Percentiles rank a stretch among this genome's conserved stretches.
Conservation (phyloP, 2,113 vertebrate genomes). For the Myodes glareolus region DNA sequence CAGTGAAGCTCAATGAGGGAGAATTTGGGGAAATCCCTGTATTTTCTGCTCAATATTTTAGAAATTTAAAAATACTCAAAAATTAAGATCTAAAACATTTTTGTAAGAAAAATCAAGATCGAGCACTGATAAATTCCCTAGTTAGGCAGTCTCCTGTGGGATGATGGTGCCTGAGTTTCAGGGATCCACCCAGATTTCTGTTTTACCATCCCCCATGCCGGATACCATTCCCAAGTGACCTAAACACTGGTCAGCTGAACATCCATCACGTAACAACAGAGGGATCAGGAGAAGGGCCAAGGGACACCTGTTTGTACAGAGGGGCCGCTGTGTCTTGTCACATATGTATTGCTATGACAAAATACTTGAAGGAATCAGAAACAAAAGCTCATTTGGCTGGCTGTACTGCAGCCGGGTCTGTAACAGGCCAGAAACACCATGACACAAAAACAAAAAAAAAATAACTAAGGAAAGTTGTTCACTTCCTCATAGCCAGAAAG, state of each 20-base stretch:
- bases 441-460: too few relatives aligned
- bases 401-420: not conserved
- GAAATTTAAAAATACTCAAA: slow-evolving; percentile 3
- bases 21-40: not conserved
- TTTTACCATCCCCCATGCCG: fast-evolving
- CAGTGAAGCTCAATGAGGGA: fast-evolving
- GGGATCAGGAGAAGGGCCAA: too few relatives aligned
- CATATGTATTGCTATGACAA: not conserved
- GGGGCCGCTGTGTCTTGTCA: not conserved
- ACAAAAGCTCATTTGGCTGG: not conserved
- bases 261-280: not conserved
- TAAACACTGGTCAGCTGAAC: not conserved
- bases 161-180: fast-evolving
- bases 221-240: not conserved
- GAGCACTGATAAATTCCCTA: not conserved
- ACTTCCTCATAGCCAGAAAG: not conserved
- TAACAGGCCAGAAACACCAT: not conserved
- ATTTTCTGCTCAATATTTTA: not conserved
- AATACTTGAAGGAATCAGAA: not conserved
- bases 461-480: not conserved
- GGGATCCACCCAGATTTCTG: not conserved
- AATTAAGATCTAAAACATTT: not conserved
- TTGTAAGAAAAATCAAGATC: not conserved
- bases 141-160: not conserved
- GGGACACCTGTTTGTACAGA: not conserved